Base-by-base conservation (phyloP, 1,140 invertebrate genomes). In the Drosophila equinoxialis region DNA sequence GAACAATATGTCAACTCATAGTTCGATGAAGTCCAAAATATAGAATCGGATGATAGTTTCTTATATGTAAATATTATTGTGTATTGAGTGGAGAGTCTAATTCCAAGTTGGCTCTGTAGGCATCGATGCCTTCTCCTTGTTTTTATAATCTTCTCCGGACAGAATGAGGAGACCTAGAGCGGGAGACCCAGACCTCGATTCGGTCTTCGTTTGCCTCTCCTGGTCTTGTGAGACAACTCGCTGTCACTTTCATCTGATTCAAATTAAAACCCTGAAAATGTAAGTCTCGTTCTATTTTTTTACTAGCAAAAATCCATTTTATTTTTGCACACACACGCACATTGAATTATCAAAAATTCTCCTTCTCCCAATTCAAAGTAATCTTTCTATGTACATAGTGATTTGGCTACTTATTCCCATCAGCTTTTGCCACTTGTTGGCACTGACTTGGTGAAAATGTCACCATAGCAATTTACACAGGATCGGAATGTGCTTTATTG, bases 341-440 rank as follows among this genome's bases (percentile, higher is more conserved):
- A 83, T 69, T 76, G 72, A 76, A 83, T 83, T 79, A 82, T 75
- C n/a, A 73, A 82, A 66, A 72, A 63, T 61, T 33, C 37, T 35
- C 7, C 1, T 8, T 8, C 33, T 35, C 8, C 6, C 0, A 35
- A 35, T 8, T 11, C 30, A 58, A 55, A 70, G 54, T 70, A 64
- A 68, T 66, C 68, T 65, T 37, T 33, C 14, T 48, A 64, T 26
- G 30, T 58, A 66, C 37, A 48, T 41, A 60, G 55, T 23, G 67
- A 65, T 48, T 71, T 68, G 67, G 55, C n/a, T n/a, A 48, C 14
- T 14, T 48, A 48, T 48, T 48, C 17, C 11, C 14, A 48, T 23
- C 7, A 41, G 37, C 7, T 10, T 73, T 71, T 59, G 64, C 69
- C 69, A 84, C 81, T 84, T 84, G 81, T 85, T 84, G 81, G 37